Percentiles rank a stretch among this genome's conserved stretches.
phyloP scores from a whole-genome alignment of 2,888 invertebrate species.

The Drosophila nigritarsus region DNA sequence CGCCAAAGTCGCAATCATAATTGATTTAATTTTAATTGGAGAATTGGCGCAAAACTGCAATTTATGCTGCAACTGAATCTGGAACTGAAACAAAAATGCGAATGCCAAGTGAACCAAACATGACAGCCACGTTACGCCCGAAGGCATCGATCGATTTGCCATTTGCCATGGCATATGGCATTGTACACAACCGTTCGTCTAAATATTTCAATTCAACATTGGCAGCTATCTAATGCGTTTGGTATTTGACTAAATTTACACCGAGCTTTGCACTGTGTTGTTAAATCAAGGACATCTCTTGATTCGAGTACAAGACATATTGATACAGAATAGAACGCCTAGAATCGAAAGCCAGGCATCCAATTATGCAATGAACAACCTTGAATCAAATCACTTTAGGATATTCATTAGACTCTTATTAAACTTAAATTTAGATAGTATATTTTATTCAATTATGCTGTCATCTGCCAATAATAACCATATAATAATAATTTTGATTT shows the following conservation, averaged over 20 bases:
- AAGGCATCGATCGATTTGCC: slow-evolving; percentile 66
- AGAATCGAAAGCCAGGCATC: not conserved
- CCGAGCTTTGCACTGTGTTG: not conserved
- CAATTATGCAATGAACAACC: not conserved
- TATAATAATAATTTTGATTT: no score
- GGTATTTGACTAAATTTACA: not conserved
- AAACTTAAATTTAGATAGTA: not conserved
- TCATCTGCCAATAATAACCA: no score
- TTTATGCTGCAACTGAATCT: slow-evolving; percentile 32
- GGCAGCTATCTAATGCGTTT: not conserved
- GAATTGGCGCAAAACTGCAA: slow-evolving; percentile 43
- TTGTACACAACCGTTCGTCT: not conserved
- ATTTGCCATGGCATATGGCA: slow-evolving; percentile 3
- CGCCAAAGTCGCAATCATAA: slow-evolving; percentile 72
- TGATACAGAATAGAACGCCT: not conserved
- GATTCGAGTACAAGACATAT: not conserved
- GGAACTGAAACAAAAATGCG: slow-evolving; percentile 41
- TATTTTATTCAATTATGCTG: not conserved
- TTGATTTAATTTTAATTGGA: slow-evolving; percentile 76
- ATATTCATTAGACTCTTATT: not conserved
- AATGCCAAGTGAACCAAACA: slow-evolving; percentile 48
- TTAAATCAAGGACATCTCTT: not conserved
- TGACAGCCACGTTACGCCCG: slow-evolving; percentile 50
- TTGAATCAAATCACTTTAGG: not conserved
- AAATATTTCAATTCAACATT: not conserved